Evolutionary conservation across 2,113 vertebrate species (phyloP).

Genomic region (Hyla sarda): DNA sequence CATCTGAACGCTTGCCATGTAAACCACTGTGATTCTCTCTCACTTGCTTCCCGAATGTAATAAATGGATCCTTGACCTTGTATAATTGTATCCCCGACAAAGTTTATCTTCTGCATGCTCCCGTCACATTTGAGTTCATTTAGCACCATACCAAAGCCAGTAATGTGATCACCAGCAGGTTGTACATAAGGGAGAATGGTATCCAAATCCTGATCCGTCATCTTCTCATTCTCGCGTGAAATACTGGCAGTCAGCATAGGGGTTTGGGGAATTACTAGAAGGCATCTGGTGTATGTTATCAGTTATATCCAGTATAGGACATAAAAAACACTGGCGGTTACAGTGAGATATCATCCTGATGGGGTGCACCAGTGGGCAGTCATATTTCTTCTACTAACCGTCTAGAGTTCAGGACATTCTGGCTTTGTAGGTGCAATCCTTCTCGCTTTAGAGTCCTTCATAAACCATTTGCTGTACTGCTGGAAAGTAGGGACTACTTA

Average conservation of each 20-base stretch:
- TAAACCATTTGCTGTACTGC: not conserved
- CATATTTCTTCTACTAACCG: not conserved
- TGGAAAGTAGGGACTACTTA: not conserved
- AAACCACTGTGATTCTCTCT: not conserved
- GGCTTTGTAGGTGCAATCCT: conserved; percentile 3
- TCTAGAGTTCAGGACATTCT: not conserved
- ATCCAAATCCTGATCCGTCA: not conserved
- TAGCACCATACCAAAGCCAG: conserved; percentile 9
- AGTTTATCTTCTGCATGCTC: conserved; percentile 40
- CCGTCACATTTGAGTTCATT: conserved; percentile 21
- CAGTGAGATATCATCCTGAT: not conserved
- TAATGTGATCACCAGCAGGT: conserved; percentile 47
- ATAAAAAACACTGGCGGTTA: conserved; percentile 5
- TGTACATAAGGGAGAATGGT: not conserved
- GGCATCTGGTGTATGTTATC: conserved; percentile 46
- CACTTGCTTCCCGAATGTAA: not conserved
- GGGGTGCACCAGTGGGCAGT: not conserved
- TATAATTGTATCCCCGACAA: not conserved
- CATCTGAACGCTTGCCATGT: not conserved
- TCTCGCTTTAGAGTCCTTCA: conserved; percentile 10
- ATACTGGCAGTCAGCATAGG: not conserved
- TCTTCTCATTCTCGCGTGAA: conserved; percentile 2
- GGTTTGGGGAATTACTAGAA: conserved; percentile 9
- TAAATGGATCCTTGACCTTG: not conserved
- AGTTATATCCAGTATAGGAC: conserved; percentile 8